These are phyloP conservation scores for Loxodonta africana DNA, from an alignment of 2,113 vertebrate species.

Conservation along the genomic window DNA sequence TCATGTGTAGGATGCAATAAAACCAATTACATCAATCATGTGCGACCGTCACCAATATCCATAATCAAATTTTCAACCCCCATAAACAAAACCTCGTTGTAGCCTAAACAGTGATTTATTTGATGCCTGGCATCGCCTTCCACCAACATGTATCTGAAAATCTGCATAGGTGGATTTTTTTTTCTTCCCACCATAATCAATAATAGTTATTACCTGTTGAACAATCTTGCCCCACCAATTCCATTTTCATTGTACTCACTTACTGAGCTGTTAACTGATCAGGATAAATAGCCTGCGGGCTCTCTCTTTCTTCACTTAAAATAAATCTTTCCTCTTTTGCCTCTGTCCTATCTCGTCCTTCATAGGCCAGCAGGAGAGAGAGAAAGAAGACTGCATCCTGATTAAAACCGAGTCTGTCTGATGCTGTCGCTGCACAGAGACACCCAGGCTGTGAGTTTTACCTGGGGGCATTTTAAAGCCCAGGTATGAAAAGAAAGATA, in stretches of 20 bases:
- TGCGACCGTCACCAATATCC: not conserved
- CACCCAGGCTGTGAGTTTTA: not conserved
- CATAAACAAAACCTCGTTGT: too few relatives aligned
- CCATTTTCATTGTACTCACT: not conserved
- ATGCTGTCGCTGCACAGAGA: not conserved
- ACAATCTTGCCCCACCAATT: not conserved
- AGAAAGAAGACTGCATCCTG: not conserved
- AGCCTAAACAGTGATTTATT: too few relatives aligned
- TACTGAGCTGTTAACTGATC: not conserved
- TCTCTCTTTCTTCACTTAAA: slow-evolving; percentile 1
- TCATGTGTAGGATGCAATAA: not conserved
- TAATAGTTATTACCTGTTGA: not conserved
- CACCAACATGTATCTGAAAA: not conserved
- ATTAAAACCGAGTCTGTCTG: not conserved
- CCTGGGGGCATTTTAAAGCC: slow-evolving; percentile 1
- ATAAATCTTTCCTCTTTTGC: not conserved
- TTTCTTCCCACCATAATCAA: not conserved
- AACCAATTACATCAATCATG: not conserved
- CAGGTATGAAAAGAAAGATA: not conserved
- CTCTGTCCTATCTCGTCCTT: not conserved
- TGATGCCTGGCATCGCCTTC: not conserved
- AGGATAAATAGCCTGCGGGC: not conserved
- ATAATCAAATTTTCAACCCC: not conserved
- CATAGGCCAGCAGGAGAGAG: not conserved
- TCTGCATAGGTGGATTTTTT: not conserved